A percentile compares a stretch with the other conserved stretches of the same genome.
Evolutionary conservation across 2,113 vertebrate species (phyloP).

Genomic region (Rhipidura dahli): DNA sequence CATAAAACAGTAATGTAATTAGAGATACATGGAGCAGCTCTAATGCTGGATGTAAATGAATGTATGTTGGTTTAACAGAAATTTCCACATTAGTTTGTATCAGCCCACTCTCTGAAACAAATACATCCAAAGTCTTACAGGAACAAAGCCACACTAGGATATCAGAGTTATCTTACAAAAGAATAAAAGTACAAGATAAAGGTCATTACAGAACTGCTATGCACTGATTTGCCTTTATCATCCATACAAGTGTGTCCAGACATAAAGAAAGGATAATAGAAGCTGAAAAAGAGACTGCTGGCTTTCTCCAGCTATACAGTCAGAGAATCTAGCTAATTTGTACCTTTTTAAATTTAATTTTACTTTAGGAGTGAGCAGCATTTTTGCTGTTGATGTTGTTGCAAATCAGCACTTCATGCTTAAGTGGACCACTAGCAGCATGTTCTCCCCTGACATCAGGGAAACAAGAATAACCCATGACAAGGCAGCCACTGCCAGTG

Average conservation of each 20-base stretch:
- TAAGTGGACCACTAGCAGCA: not conserved
- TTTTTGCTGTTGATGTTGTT: not conserved
- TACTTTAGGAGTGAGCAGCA: not conserved
- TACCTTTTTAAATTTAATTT: not conserved
- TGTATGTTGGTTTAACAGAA: not conserved
- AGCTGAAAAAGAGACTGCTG: not conserved
- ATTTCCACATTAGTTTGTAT: not conserved
- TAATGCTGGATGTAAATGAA: not conserved
- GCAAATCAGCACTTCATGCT: not conserved
- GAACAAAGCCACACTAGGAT: not conserved
- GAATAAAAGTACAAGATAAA: not conserved
- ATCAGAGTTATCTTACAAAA: not conserved
- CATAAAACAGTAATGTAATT: slow-evolving; percentile 32
- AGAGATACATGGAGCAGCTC: not conserved
- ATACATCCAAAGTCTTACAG: not conserved
- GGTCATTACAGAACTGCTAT: not conserved
- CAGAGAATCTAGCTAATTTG: not conserved
- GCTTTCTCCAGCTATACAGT: too few relatives aligned
- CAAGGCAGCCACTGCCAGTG: not conserved
- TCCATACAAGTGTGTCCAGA: not conserved
- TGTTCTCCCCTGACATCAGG: not conserved
- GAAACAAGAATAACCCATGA: not conserved
- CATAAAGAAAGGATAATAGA: not conserved
- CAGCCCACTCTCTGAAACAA: not conserved
- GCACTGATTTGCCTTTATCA: not conserved